Evolutionary conservation across 2,888 invertebrate genomes (phyloP).

Genomic region (Deilephila elpenor): DNA sequence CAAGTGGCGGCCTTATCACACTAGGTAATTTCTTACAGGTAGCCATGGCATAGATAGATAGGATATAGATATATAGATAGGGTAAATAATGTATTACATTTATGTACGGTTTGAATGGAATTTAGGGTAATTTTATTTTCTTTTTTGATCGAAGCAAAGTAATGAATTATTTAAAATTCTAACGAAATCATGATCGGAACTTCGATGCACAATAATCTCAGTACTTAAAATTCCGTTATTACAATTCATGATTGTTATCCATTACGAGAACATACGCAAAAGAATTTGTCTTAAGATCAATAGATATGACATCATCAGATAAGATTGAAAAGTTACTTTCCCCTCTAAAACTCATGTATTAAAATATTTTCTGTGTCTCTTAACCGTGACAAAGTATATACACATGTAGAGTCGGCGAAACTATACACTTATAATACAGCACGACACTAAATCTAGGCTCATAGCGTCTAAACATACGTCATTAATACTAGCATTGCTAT

Average conservation of each 20-base stretch:
- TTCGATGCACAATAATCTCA: too few relatives aligned
- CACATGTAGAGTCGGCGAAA: slow-evolving; percentile 1
- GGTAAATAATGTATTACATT: neutral
- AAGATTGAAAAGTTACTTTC: neutral
- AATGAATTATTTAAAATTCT: too few relatives aligned
- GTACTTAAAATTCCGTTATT: too few relatives aligned
- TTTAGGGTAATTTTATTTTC: too few relatives aligned
- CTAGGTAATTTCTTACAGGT: too few relatives aligned
- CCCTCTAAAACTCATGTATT: neutral
- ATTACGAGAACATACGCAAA: too few relatives aligned
- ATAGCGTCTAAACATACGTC: neutral
- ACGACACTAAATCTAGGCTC: neutral
- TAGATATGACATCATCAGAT: neutral
- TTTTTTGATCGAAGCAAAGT: too few relatives aligned
- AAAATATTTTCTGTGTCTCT: neutral
- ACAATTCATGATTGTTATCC: too few relatives aligned
- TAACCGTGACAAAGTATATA: neutral
- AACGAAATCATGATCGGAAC: too few relatives aligned
- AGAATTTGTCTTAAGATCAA: neutral
- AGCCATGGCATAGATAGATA: too few relatives aligned
- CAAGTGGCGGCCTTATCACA: too few relatives aligned
- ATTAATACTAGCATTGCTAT: neutral
- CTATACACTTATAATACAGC: neutral
- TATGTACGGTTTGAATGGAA: neutral
- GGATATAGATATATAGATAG: too few relatives aligned